Evolutionary conservation across 2,888 invertebrate genomes (phyloP).

Genomic region (Cephus spinipes): DNA sequence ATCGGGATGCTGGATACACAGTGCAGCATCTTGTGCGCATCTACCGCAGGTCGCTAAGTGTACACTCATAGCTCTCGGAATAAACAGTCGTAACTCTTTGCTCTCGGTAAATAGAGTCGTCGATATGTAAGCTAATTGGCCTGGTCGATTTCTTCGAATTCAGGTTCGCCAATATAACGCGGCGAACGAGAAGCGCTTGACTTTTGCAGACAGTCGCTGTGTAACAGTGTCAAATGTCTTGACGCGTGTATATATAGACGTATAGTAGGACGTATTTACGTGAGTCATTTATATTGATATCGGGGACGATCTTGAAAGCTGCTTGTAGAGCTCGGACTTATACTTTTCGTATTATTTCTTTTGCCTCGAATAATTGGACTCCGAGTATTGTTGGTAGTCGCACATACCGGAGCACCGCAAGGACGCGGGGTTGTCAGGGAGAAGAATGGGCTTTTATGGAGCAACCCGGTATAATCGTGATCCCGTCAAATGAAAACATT

Average conservation of each 20-base stretch:
- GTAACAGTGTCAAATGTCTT: not conserved
- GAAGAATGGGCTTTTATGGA: not conserved
- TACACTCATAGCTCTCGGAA: not conserved
- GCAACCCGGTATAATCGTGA: not conserved
- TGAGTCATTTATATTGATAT: not conserved
- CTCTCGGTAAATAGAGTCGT: not conserved
- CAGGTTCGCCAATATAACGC: not conserved
- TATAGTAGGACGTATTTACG: not conserved
- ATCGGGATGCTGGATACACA: not conserved
- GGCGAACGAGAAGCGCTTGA: not conserved
- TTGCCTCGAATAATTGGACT: not conserved
- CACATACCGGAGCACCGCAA: not conserved
- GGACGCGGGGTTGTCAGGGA: not conserved
- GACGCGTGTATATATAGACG: not conserved
- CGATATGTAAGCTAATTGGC: not conserved
- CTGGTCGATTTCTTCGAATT: not conserved
- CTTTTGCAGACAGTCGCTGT: not conserved
- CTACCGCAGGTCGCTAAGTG: not conserved
- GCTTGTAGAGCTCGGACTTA: not conserved
- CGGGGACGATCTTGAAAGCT: not conserved
- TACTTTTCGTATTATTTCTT: not conserved
- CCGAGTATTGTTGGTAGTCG: not conserved
- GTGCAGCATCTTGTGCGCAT: not conserved
- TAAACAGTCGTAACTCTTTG: not conserved
- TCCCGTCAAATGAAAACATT: slow-evolving; percentile 53